Base-by-base conservation (phyloP, 1,140 invertebrate genomes). In the Lordiphosa clarofinis region DNA sequence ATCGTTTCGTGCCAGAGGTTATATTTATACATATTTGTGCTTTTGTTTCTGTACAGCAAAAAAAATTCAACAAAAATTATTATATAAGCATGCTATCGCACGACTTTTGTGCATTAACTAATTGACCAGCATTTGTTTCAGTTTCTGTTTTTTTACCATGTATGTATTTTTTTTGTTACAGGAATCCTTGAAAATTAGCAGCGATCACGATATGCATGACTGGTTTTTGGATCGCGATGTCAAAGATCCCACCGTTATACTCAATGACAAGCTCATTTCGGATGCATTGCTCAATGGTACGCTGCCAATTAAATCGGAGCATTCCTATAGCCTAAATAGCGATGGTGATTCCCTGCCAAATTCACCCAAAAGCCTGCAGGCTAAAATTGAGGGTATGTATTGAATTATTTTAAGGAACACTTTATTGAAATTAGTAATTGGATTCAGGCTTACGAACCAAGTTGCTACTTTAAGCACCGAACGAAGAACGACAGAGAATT, bases 231-330 rank as follows among this genome's bases (percentile, higher is more conserved):
- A 92, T 69, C 90, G 92, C 21, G 84, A 89, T 72, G 76, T 87
- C 52, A 89, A 89, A 74, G 84, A 82, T 67, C 70, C 81, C 43
- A 71, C 78, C 40, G 95, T 97, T 50, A 93, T 96, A 13, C 90
- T 97, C 2, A 94, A 96, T 87, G 96, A 97, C 89, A 92, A 95
- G 68, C 91, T 97, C 73, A 97, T 97, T 93, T 96, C 96, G 19
- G 96, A 97, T 79, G 95, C 96, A 0, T 93, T 94, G 10, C 90
- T 96, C 7, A 87, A 87, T 61, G 95, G 94, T 39, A 93, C 93
- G 12, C 88, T 91, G 70, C 94, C 95, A 66, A 95, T 96, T 89
- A 94, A 96, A 91, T 92, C 94, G 86, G 95, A 97, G 91, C 94
- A 96, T 90, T 95, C 94, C 47, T 96, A 96, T 90, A 95, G 94